Evolutionary conservation across 2,113 vertebrate genomes (phyloP).

Genomic region (Sturnira hondurensis): DNA sequence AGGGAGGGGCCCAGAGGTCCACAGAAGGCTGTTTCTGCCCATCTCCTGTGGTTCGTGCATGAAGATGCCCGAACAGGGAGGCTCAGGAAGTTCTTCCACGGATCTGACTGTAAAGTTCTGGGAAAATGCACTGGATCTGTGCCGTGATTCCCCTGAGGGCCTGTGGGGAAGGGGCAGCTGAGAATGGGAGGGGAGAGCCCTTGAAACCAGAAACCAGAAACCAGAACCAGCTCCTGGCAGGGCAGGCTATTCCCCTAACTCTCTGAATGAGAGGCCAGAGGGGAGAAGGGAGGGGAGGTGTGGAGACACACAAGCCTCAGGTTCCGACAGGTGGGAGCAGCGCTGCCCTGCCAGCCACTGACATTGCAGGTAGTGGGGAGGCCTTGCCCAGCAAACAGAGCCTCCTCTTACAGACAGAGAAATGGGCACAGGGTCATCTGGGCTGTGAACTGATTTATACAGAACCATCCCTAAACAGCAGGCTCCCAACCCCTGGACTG

Average conservation of each 20-base stretch:
- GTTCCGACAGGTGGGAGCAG: background rate
- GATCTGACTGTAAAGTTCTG: background rate
- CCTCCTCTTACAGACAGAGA: background rate
- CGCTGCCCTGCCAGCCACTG: background rate
- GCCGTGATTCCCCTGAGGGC: background rate
- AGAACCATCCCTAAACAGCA: background rate
- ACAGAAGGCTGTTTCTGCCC: fast-evolving
- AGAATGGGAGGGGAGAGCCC: background rate
- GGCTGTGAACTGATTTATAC: fast-evolving
- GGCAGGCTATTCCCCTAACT: background rate
- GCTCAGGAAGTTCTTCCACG: background rate
- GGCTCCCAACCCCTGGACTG: background rate
- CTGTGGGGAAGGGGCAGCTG: background rate
- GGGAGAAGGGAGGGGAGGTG: background rate
- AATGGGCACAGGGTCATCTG: background rate
- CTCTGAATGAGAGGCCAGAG: background rate
- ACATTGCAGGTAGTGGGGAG: background rate
- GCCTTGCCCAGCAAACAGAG: background rate
- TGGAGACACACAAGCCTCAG: background rate
- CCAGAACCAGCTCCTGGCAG: background rate
- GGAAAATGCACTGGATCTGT: background rate
- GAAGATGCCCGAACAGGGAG: background rate
- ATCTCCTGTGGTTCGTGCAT: background rate
- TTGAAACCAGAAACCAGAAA: background rate
- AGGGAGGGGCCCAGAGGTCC: fast-evolving